These are phyloP conservation scores for Atrina japonica DNA, from an alignment of 2,888 invertebrate genomes.

Conservation along the genomic window DNA sequence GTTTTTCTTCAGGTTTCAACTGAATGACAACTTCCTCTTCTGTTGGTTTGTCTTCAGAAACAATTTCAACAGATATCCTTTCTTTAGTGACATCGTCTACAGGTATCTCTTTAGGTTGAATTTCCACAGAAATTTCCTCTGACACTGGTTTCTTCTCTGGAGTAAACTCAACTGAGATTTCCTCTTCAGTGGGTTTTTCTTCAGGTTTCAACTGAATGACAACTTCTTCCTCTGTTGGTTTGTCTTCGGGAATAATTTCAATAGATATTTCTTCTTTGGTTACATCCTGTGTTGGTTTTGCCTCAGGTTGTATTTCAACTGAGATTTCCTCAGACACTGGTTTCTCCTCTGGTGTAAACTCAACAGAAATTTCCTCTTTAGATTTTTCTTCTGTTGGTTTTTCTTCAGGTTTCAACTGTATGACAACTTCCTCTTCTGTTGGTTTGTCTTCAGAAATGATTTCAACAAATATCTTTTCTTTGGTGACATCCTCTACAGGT, in stretches of 20 bases:
- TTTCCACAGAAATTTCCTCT: slow-evolving; percentile 11
- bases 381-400: slow-evolving; percentile 13
- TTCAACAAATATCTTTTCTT: slow-evolving; percentile 9
- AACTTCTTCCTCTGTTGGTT: slow-evolving; percentile 22
- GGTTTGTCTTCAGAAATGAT: slow-evolving; percentile 16
- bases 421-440: slow-evolving; percentile 22
- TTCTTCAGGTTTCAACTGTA: slow-evolving; percentile 5
- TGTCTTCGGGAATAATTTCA: slow-evolving; percentile 23
- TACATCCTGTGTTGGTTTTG: too few relatives aligned
- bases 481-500: slow-evolving; percentile 15
- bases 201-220: slow-evolving; percentile 36
- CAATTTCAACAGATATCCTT: slow-evolving; percentile 6
- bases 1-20: slow-evolving; percentile 3
- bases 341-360: slow-evolving; percentile 14
- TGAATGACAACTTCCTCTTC: slow-evolving; percentile 22
- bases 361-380: slow-evolving; percentile 2
- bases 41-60: slow-evolving; percentile 21
- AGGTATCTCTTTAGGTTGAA: slow-evolving; percentile 3
- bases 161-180: slow-evolving; percentile 20
- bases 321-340: not conserved
- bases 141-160: slow-evolving; percentile 29
- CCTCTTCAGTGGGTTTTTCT: slow-evolving; percentile 25
- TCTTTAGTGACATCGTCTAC: slow-evolving; percentile 11
- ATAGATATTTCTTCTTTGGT: slow-evolving; percentile 3
- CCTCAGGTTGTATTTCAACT: too few relatives aligned